Conservation (phyloP, 2,888 invertebrate genomes). For the Syrista parreyssii region DNA sequence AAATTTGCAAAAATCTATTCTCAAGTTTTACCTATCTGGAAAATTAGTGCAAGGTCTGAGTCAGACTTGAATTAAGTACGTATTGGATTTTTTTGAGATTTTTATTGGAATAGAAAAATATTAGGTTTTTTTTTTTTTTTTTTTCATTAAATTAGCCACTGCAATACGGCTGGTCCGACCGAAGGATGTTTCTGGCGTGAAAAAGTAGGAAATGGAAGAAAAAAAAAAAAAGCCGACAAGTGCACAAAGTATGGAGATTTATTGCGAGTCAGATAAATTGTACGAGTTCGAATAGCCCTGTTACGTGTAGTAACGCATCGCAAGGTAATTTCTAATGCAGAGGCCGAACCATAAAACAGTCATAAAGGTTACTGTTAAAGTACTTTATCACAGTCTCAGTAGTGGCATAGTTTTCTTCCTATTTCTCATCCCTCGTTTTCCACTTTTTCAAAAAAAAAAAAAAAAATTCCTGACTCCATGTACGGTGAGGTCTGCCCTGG, state of each 20-base stretch:
- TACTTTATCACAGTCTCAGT: not conserved
- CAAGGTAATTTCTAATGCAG: slow-evolving; percentile 5
- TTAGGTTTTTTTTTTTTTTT: not conserved
- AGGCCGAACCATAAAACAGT: slow-evolving; percentile 2
- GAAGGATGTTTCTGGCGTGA: not conserved
- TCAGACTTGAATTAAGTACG: too few species aligned
- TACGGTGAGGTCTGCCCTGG: not conserved
- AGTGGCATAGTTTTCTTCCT: not conserved
- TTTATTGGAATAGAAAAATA: too few species aligned
- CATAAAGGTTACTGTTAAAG: slow-evolving; percentile 5
- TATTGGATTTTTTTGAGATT: not conserved
- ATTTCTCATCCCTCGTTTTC: not conserved
- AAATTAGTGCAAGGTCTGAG: too few species aligned
- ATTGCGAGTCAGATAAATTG: not conserved
- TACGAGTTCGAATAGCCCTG: not conserved
- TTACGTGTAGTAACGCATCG: not conserved
- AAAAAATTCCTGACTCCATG: not conserved
- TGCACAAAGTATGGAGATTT: slow-evolving; percentile 9
- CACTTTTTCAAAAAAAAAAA: not conserved
- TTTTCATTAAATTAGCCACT: not conserved
- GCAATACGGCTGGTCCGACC: not conserved
- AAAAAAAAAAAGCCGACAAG: not conserved
- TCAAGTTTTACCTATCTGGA: too few species aligned
- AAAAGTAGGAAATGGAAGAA: not conserved
- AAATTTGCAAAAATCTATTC: too few species aligned